Evolutionary conservation across 2,113 vertebrate species (phyloP).

Genomic region (Microtus pennsylvanicus): DNA sequence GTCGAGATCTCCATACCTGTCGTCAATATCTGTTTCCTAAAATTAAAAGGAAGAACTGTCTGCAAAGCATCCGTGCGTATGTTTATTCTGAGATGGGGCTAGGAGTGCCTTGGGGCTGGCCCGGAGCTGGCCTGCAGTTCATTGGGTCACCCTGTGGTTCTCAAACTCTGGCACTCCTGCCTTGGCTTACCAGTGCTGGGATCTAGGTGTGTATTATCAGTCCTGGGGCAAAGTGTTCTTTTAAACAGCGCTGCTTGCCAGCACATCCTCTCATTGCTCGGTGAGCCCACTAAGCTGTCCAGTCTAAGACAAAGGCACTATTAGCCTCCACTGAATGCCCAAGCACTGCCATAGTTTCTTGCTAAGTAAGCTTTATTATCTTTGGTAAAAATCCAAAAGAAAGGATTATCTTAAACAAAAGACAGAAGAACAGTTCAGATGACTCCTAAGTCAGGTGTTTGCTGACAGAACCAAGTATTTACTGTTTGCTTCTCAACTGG

Average conservation of each 20-base stretch:
- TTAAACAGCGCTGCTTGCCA: not conserved
- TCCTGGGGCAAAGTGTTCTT: not conserved
- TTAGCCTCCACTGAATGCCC: not conserved
- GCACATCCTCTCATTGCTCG: not conserved
- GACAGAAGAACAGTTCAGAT: not conserved
- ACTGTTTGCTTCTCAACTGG: not conserved
- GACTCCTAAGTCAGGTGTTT: slow-evolving; percentile 18
- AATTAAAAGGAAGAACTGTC: slow-evolving; percentile 57
- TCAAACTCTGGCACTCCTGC: not conserved
- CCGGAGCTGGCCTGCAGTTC: too few relatives aligned
- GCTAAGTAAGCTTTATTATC: slow-evolving; percentile 34
- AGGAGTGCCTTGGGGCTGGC: too few relatives aligned
- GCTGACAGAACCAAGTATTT: not conserved
- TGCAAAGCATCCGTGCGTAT: not conserved
- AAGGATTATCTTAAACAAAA: slow-evolving; percentile 46
- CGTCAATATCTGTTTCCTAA: slow-evolving; percentile 93
- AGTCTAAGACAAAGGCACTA: slow-evolving; percentile 64
- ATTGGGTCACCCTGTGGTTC: not conserved
- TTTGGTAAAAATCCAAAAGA: slow-evolving; percentile 51
- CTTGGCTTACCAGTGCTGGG: not conserved
- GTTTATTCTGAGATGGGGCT: not conserved
- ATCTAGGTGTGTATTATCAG: not conserved
- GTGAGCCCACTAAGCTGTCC: not conserved
- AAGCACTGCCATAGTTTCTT: not conserved
- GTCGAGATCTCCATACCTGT: slow-evolving; percentile 92